Base-by-base conservation (phyloP, 2,113 vertebrate genomes). In the Melanerpes formicivorus region DNA sequence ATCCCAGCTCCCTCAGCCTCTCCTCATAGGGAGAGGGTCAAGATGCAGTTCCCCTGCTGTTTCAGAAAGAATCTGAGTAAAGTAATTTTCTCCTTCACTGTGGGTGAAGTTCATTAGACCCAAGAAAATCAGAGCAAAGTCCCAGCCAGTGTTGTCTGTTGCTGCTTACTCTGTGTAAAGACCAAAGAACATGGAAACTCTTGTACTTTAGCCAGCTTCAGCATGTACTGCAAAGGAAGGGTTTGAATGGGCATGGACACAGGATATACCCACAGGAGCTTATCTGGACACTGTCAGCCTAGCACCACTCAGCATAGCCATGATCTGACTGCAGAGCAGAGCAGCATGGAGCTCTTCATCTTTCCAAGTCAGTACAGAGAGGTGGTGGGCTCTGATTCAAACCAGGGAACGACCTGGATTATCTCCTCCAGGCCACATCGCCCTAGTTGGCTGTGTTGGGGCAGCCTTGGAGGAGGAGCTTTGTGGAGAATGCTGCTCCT, bases 371-470 rank as follows among this genome's bases (percentile, higher is more conserved):
- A 27, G 42, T 21, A 37, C 32, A 44, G 50, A 76, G 44, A 60
- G 21, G 15, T 0, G 0, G 18, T 50, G 42, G 42, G 52, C 34
- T 70, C 66, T 16, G 46, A 25, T 48, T 64, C 21, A 73, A 72
- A 23, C 1, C 29, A 26, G 32, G 22, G 18, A 55, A 69, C 18
- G 21, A 42, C 23, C 18, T 6, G 1, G 0, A 0, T 25, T n/a
- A 8, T 59, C 40, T 84, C 34, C 32, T 63, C 50, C 16, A 37
- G 64, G 7, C 56, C 16, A 10, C 54, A 5, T 0, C 0, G 37
- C 22, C 34, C 2, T 1, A 56, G 32, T 11, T 52, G 66, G 29
- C 40, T 62, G 32, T 29, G 27, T 78, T 78, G 54, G 84, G 58
- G 26, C 73, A 37, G 71, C 21, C 1, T 3, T 54, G 3, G 2